Evolutionary conservation across 2,113 vertebrate genomes (phyloP).

Genomic region (Lanius ludovicianus): DNA sequence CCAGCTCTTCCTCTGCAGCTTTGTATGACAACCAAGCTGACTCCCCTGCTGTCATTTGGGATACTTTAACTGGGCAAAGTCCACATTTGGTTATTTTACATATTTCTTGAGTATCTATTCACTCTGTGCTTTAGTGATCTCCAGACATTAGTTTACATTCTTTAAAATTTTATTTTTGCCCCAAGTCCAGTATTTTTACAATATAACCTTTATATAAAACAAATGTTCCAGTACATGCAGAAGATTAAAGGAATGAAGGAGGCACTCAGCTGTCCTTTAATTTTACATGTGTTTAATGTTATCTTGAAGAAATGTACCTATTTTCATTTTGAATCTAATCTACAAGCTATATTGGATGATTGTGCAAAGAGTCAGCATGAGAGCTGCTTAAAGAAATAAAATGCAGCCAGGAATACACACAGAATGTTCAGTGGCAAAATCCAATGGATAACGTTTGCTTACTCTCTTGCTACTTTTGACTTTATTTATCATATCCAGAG

Average conservation of each 20-base stretch:
- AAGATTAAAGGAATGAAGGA: conserved; percentile 49
- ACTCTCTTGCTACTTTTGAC: background rate
- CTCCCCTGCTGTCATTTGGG: conserved; percentile 22
- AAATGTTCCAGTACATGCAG: conserved; percentile 40
- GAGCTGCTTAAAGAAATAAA: conserved; percentile 18
- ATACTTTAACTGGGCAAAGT: conserved; percentile 48
- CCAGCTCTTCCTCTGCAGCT: conserved; percentile 36
- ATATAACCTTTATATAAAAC: conserved; percentile 61
- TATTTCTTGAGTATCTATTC: conserved; percentile 22
- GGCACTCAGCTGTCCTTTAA: background rate
- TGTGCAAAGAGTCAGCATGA: background rate
- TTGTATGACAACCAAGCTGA: conserved; percentile 31
- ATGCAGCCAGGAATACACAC: background rate
- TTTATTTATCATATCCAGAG: conserved; percentile 16
- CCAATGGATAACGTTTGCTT: background rate
- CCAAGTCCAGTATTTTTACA: conserved; percentile 42
- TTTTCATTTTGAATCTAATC: conserved; percentile 44
- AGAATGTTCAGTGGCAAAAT: background rate
- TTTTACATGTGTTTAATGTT: conserved; percentile 52
- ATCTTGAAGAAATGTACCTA: conserved; percentile 2
- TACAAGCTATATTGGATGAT: background rate
- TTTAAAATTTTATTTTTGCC: conserved; percentile 38
- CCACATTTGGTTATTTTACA: conserved; percentile 7
- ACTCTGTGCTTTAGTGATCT: conserved; percentile 1
- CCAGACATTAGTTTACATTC: conserved; percentile 42